Base-by-base conservation (phyloP, 2,888 invertebrate genomes). In the Tineola bisselliella region DNA sequence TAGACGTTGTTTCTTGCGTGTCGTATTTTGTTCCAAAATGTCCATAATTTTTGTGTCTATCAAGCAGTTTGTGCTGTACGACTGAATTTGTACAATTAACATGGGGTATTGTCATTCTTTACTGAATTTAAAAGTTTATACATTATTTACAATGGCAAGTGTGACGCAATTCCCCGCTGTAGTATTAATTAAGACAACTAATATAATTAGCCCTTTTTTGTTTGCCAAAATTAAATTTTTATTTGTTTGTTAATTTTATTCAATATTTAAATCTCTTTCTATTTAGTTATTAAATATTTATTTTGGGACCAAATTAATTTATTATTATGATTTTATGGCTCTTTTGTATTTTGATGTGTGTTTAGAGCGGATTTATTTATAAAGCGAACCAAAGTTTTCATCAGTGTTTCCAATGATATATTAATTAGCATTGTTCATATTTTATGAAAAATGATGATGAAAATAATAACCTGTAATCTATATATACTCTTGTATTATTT, bases 231-330 rank as follows among this genome's bases (percentile, higher is more conserved):
- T 86, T 83, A 73, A 81, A 77, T 82, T 83, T 79, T 84, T 81
- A 76, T 82, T 81, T 17, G 72, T 77, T 81, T 81, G 77, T 84
- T 83, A 77, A 75, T 81, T 81, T 77, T 74, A 59, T 61, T 73
- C 74, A 71, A 72, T 73, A 54, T 77, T 77, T 56, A 44, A 60
- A 74, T 72, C 71, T 74, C 77, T 79, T 75, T 73, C 69, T 59
- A 61, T 63, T 60, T 81, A 78, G 79, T 80, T 81, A 79, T 84
- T 79, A 79, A 74, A 79, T 81, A 84, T 84, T 86, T 84, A 86
- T 87, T 84, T 86, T 76, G 87, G 86, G 87, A 88, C 83, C 84
- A 88, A 88, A 87, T 84, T 84, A 83, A 83, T 86, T 87, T 87
- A 86, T 87, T 87, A 84, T 87, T 86, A 77, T 78, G 73, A 81